phyloP scores from a whole-genome alignment of 2,797 vertebrate genomes.

The Setipinna tenuifilis region DNA sequence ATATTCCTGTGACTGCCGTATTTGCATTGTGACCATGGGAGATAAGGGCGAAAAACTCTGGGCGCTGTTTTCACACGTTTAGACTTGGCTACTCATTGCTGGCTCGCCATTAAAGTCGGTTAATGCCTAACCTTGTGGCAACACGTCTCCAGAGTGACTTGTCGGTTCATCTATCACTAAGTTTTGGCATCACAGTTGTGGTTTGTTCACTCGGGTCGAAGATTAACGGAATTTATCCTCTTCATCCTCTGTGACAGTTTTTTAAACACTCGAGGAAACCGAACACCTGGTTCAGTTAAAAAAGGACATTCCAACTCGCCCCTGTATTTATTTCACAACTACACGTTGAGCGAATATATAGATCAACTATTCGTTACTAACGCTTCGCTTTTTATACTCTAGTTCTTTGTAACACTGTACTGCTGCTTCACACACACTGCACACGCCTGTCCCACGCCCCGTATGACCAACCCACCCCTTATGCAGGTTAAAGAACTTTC shows the following conservation, averaged over 20 bases:
- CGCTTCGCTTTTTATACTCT: not conserved
- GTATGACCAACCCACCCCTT: conserved; percentile 33
- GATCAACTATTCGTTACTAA: not conserved
- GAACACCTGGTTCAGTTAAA: not conserved
- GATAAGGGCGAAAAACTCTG: conserved; percentile 29
- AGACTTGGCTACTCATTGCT: conserved; percentile 41
- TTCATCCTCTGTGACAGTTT: not conserved
- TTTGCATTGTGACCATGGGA: not conserved
- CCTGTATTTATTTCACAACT: not conserved
- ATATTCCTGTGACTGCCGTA: not conserved
- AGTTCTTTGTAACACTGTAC: not conserved
- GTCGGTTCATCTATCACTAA: not conserved
- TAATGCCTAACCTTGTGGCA: conserved; percentile 57
- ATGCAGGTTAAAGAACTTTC: conserved; percentile 13
- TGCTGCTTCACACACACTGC: not conserved
- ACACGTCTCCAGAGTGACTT: conserved; percentile 15
- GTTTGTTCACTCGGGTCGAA: not conserved
- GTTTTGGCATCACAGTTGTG: not conserved
- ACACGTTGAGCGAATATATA: not conserved
- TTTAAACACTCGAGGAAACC: not conserved
- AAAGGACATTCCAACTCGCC: not conserved
- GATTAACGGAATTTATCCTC: not conserved
- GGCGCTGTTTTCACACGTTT: conserved; percentile 49
- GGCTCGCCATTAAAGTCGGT: conserved; percentile 37
- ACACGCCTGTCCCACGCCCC: conserved; percentile 27